phyloP scores from a whole-genome alignment of 2,113 vertebrate genomes.

The Anoura caudifer region DNA sequence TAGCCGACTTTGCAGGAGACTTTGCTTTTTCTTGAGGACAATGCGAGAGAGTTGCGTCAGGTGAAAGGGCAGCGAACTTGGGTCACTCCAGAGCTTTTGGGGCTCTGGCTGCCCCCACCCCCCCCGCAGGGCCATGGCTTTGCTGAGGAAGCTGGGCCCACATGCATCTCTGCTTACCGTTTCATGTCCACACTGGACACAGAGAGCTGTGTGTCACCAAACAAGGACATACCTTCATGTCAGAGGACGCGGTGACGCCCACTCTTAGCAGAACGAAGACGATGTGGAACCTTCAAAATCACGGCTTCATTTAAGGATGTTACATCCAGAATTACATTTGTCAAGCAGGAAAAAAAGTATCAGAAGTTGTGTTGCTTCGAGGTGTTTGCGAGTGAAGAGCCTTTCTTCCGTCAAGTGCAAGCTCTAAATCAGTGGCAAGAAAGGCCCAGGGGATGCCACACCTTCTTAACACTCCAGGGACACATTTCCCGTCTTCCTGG shows the following conservation, averaged over 20 bases:
- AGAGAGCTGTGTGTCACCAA: not conserved
- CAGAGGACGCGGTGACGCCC: not conserved
- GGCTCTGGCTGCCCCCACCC: not conserved
- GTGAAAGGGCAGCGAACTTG: no score
- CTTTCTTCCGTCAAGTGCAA: no score
- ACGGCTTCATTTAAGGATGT: not conserved
- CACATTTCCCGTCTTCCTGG: not conserved
- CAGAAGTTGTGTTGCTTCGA: not conserved
- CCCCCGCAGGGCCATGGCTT: not conserved
- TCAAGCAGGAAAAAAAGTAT: not conserved
- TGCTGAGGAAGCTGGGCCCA: fast-evolving
- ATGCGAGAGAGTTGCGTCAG: not conserved
- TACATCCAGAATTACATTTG: not conserved
- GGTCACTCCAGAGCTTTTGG: no score
- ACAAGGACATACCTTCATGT: not conserved
- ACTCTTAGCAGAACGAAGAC: not conserved
- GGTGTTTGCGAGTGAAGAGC: not conserved
- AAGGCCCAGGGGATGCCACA: fast-evolving
- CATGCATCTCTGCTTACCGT: not conserved
- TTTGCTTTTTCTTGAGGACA: not conserved
- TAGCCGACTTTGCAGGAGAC: no score
- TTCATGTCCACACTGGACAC: fast-evolving
- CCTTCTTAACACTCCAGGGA: not conserved
- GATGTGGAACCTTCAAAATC: not conserved
- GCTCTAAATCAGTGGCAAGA: not conserved